phyloP scores from a whole-genome alignment of 2,113 vertebrate species.

The Centrocercus urophasianus region DNA sequence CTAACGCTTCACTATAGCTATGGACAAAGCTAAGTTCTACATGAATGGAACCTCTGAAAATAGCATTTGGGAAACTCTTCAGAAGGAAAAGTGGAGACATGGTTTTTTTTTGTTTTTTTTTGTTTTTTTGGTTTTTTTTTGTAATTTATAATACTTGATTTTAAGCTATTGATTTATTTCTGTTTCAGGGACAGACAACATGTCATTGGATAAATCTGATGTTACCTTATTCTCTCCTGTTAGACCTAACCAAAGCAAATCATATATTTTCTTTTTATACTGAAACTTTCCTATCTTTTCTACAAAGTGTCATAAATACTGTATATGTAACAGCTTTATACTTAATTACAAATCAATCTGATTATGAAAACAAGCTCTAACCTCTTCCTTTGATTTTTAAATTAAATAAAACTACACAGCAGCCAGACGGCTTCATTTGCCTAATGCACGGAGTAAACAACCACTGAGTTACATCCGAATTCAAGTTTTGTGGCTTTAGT shows the following conservation, averaged over 20 bases:
- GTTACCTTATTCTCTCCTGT: background rate
- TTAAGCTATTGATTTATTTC: background rate
- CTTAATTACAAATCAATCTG: slow-evolving; percentile 33
- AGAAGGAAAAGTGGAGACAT: background rate
- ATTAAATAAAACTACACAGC: slow-evolving; percentile 22
- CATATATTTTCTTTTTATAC: background rate
- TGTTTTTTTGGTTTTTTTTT: background rate
- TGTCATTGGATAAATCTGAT: background rate
- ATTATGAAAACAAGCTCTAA: slow-evolving; percentile 39
- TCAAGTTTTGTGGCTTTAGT: background rate
- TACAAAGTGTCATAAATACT: background rate
- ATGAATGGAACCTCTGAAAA: background rate
- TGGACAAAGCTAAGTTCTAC: background rate
- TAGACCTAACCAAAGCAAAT: background rate
- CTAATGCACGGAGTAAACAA: slow-evolving; percentile 49
- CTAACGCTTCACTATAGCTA: background rate
- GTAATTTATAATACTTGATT: background rate
- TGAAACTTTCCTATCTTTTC: background rate
- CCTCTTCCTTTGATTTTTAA: slow-evolving; percentile 29
- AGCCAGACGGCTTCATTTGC: slow-evolving; percentile 37
- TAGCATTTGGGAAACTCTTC: background rate
- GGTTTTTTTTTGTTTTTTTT: background rate
- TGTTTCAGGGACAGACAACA: background rate
- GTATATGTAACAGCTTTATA: background rate
- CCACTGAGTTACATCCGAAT: background rate